Evolutionary conservation across 1,140 invertebrate species (phyloP).

Genomic region (Megalopta genalis): DNA sequence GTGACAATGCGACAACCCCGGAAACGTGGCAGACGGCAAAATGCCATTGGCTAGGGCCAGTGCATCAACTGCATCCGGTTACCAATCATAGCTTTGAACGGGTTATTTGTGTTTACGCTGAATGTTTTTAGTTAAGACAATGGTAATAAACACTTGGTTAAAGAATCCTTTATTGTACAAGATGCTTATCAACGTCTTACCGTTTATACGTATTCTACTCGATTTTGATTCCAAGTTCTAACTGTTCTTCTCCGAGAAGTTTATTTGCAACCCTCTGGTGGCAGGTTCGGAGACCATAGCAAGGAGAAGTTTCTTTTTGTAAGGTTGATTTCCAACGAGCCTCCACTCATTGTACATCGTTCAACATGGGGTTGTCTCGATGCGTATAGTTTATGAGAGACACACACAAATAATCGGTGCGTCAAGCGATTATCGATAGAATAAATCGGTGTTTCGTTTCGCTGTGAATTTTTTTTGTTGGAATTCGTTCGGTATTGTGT

Average conservation of each 20-base stretch:
- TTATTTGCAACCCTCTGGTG: no score
- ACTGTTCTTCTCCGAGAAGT: no score
- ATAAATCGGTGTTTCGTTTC: constrained; percentile 30
- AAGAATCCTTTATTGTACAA: no score
- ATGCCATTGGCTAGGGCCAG: constrained; percentile 15
- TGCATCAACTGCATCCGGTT: not conserved
- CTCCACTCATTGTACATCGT: constrained; percentile 1
- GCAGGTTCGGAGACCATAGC: not conserved
- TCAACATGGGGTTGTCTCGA: constrained; percentile 6
- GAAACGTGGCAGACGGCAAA: constrained; percentile 43
- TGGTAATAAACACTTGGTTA: no score
- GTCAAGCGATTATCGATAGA: constrained; percentile 28
- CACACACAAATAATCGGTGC: constrained; percentile 39
- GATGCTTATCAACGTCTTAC: no score
- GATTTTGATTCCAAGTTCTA: no score
- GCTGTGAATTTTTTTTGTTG: not conserved
- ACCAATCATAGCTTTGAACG: constrained; percentile 3
- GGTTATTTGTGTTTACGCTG: not conserved
- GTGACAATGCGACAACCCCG: constrained; percentile 26
- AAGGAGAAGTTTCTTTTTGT: not conserved
- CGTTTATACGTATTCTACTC: no score
- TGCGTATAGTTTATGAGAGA: constrained; percentile 40
- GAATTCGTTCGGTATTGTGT: no score
- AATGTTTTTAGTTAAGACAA: no score
- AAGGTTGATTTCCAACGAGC: not conserved